phyloP scores from a whole-genome alignment of 2,888 invertebrate species.

The Apamea anceps region DNA sequence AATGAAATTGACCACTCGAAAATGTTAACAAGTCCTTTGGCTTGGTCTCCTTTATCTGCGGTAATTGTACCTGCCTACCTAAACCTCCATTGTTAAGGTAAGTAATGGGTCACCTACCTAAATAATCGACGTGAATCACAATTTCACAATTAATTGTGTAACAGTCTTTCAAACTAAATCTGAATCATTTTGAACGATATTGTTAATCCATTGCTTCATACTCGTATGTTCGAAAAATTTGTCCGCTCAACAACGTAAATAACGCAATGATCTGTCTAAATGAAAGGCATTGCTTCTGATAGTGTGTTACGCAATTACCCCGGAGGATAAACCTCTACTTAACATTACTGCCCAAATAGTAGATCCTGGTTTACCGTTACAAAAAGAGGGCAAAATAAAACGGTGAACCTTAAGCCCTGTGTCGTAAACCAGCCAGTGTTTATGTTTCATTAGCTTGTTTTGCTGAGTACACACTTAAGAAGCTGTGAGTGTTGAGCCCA shows the following conservation, averaged over 20 bases:
- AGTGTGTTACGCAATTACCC: neutral
- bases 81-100: no score
- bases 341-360: neutral
- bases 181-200: no score
- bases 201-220: neutral
- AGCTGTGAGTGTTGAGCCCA: conserved; percentile 76
- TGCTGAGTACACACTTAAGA: conserved; percentile 67
- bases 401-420: conserved; percentile 32
- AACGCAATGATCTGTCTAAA: neutral
- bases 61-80: no score
- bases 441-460: conserved; percentile 70
- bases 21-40: no score
- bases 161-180: no score
- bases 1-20: no score
- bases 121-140: no score
- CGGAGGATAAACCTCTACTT: neutral
- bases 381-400: conserved; percentile 45
- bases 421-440: conserved; percentile 57
- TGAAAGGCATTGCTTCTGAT: neutral
- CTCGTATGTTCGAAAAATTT: neutral
- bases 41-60: no score
- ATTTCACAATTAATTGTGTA: no score
- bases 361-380: conserved; percentile 8
- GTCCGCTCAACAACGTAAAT: neutral
- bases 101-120: no score